Percentiles rank a stretch among this genome's conserved stretches.
These are phyloP conservation scores for Chaetogeoica ovagalla DNA, from an alignment of 2,888 invertebrate species.

Conservation along the genomic window DNA sequence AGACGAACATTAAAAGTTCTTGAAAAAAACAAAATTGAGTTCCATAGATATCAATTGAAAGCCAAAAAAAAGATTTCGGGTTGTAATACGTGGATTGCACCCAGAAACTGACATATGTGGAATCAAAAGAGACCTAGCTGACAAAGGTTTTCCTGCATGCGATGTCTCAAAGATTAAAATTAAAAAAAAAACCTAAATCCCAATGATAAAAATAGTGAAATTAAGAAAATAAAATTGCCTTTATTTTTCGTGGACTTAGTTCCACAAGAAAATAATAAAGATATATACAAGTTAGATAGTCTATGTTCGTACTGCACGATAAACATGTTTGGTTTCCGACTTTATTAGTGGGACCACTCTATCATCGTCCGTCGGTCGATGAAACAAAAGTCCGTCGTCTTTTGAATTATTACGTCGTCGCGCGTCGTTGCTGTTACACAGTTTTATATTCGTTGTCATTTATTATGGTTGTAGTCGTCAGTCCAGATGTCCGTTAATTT, in stretches of 20 bases:
- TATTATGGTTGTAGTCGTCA: too few relatives aligned
- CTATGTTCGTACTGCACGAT: too few relatives aligned
- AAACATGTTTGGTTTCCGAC: too few relatives aligned
- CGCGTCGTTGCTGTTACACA: too few relatives aligned
- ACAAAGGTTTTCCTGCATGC: background rate
- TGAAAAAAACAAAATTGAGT: background rate
- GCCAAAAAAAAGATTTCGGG: background rate
- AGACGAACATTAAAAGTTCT: background rate
- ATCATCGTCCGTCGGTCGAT: too few relatives aligned
- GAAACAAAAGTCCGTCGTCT: too few relatives aligned
- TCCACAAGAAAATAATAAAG: conserved; percentile 10
- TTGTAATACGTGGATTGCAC: too few relatives aligned
- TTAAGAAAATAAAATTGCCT: background rate
- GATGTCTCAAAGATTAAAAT: background rate
- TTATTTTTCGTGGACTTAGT: background rate
- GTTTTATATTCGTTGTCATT: too few relatives aligned
- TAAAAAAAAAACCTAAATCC: background rate
- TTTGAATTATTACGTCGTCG: too few relatives aligned
- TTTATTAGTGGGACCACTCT: too few relatives aligned
- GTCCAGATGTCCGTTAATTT: too few relatives aligned
- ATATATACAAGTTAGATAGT: conserved; percentile 6
- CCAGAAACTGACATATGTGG: background rate
- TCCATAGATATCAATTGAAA: background rate
- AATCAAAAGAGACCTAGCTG: background rate
- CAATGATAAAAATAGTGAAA: background rate